Conservation (phyloP, 2,888 invertebrate genomes). For the Stenichneumon culpator region DNA sequence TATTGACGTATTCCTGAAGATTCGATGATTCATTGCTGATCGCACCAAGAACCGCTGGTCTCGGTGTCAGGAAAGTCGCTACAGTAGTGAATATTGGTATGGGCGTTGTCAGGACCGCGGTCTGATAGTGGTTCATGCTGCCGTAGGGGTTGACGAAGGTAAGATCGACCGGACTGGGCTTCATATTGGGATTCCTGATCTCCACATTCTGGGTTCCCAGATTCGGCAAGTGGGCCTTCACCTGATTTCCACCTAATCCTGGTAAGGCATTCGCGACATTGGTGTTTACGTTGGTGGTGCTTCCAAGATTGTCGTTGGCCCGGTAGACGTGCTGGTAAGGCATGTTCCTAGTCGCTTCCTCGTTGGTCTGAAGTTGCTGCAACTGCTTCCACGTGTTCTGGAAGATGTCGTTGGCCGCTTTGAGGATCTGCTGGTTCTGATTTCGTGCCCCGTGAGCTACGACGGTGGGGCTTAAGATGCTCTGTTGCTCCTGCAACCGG, state of each 20-base stretch:
- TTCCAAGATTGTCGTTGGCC: constrained; percentile 75
- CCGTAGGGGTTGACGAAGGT: constrained; percentile 74
- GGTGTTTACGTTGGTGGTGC: constrained; percentile 74
- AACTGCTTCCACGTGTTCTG: constrained; percentile 78
- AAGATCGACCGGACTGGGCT: constrained; percentile 76
- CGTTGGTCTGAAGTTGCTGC: constrained; percentile 77
- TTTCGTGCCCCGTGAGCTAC: constrained; percentile 67
- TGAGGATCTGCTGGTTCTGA: constrained; percentile 74
- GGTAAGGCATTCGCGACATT: constrained; percentile 72
- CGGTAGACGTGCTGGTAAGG: constrained; percentile 59
- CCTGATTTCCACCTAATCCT: constrained; percentile 55
- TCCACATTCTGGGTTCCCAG: constrained; percentile 81
- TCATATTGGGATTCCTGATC: constrained; percentile 80
- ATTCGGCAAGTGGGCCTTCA: constrained; percentile 79
- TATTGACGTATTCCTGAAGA: constrained; percentile 76
- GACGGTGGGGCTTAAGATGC: constrained; percentile 35
- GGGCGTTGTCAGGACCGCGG: constrained; percentile 81
- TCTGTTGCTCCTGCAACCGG: constrained; percentile 52
- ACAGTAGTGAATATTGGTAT: constrained; percentile 81
- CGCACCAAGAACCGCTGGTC: constrained; percentile 72
- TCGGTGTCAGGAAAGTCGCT: constrained; percentile 74
- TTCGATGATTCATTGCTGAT: constrained; percentile 71
- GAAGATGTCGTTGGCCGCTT: constrained; percentile 76
- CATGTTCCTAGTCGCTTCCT: constrained; percentile 49
- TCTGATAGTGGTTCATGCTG: constrained; percentile 77